Evolutionary conservation across 2,113 vertebrate genomes (phyloP).

Genomic region (Pseudolaguvia tuberculata): DNA sequence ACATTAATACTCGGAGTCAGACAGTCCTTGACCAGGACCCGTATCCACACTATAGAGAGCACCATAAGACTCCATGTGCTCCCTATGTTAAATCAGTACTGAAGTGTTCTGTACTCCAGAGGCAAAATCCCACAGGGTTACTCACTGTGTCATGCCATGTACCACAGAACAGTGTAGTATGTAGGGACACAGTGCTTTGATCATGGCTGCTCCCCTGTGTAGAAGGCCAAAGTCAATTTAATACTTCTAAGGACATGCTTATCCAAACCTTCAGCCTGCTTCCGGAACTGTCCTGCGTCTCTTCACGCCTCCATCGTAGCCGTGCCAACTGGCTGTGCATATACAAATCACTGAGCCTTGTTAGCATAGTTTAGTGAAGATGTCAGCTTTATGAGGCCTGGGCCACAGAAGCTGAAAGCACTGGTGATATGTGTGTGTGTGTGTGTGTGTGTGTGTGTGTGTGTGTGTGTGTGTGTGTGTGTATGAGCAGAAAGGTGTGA

Average conservation of each 20-base stretch:
- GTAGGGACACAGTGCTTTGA: constrained; percentile 54
- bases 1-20: constrained; percentile 45
- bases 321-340: constrained; percentile 60
- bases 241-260: constrained; percentile 18
- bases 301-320: background rate
- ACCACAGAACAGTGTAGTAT: constrained; percentile 6
- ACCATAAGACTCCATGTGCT: constrained; percentile 43
- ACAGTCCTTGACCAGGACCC: background rate
- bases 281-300: constrained; percentile 18
- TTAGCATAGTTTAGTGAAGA: constrained; percentile 77
- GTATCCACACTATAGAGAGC: constrained; percentile 47
- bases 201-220: constrained; percentile 42
- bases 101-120: constrained; percentile 49
- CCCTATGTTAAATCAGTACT: constrained; percentile 26
- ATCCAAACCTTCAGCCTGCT: background rate
- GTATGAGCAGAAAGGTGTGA: constrained; percentile 55
- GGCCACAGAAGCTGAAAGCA: constrained; percentile 55
- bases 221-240: constrained; percentile 41
- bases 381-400: constrained; percentile 70
- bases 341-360: constrained; percentile 71
- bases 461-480: too few species aligned
- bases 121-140: constrained; percentile 32
- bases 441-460: constrained; percentile 35
- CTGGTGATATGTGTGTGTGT: constrained; percentile 46
- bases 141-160: constrained; percentile 1